Evolutionary conservation across 2,888 invertebrate genomes (phyloP), one percentile per base, ranked within the genome.

Genomic region (Pegoplata infirma): DNA sequence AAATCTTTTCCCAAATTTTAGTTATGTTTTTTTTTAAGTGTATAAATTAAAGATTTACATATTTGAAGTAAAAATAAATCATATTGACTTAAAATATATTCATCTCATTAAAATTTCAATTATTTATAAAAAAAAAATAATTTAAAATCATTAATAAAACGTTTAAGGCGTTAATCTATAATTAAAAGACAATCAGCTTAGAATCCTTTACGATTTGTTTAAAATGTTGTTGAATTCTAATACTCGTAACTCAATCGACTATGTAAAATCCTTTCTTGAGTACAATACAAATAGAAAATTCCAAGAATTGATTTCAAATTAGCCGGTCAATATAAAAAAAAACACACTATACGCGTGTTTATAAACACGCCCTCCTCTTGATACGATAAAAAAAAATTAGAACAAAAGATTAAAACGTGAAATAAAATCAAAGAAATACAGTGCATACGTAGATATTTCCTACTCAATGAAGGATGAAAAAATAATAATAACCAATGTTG

Each of bases 141-240:
- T 67, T 36, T 17, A 44, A 63, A 69, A 55, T 66, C 32, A 47
- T 67, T 47, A 63, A 17, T 17, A 53, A 68, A 66, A 51, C 56
- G n/a, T 67, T 79, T n/a, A 63, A 67, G 71, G 78, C 79, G 79
- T 79, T 79, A 66, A 79, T 67, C 47, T 75, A 75, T 75, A 79
- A 79, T 79, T 75, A 79, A 71, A 79, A 75, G 66, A 71, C 55
- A 56, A 79, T 79, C 66, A 74, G 47, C 12, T 44, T 19, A 44
- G 17, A 76, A 63, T 58, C 63, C 16, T 61, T 63, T 49, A 40
- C 14, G 10, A 16, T 32, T 14, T n/a, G 5, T 53, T 46, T 21
- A 3, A 17, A 53, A 32, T 16, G n/a, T n/a, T n/a, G n/a, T n/a
- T n/a, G n/a, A n/a, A n/a, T n/a, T n/a, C n/a, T n/a, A n/a, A n/a